Evolutionary conservation across 2,888 invertebrate genomes (phyloP), one percentile per base, ranked within the genome.

Genomic region (Troides aeacus): DNA sequence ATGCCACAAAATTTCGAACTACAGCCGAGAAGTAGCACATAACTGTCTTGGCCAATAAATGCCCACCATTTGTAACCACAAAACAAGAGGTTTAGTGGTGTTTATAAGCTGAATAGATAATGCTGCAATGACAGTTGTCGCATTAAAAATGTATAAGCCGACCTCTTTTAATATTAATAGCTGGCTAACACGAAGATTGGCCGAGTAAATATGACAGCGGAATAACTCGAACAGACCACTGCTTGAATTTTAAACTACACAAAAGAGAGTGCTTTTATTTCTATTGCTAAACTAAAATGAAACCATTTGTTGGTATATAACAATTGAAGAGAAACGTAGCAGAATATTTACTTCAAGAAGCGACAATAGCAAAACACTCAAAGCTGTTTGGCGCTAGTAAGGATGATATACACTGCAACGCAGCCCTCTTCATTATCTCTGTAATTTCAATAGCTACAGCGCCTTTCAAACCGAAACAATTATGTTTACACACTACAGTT

Each of bases 81-180:
- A 69, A 76, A 75, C 74, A 76, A 76, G 70, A 77, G 67, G 69
- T 71, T 21, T 50, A 59, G 64, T 24, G 69, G 72, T 74, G 76
- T 79, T 79, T 76, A 79, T 73, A 75, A 76, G 69, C 69, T 63
- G 77, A 78, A 77, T 76, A 71, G 71, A 74, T 75, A 75, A 76
- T 74, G 69, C 72, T 72, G 74, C 70, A 79, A 75, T 74, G 77
- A 77, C 78, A 76, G 75, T 73, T 71, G 63, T 62, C 72, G 72
- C 79, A 80, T 82, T 81, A 78, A 77, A 80, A 81, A 78, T 81
- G 78, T 79, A 81, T 79, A 76, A 78, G 76, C 70, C 73, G 78
- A 79, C 78, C 79, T 79, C 72, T 63, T 80, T 81, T 81, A 81
- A 81, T 83, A 82, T 82, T 80, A 78, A 81, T 77, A 76, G 72